phyloP scores from a whole-genome alignment of 2,113 vertebrate species.

The Oreotrochilus melanogaster region DNA sequence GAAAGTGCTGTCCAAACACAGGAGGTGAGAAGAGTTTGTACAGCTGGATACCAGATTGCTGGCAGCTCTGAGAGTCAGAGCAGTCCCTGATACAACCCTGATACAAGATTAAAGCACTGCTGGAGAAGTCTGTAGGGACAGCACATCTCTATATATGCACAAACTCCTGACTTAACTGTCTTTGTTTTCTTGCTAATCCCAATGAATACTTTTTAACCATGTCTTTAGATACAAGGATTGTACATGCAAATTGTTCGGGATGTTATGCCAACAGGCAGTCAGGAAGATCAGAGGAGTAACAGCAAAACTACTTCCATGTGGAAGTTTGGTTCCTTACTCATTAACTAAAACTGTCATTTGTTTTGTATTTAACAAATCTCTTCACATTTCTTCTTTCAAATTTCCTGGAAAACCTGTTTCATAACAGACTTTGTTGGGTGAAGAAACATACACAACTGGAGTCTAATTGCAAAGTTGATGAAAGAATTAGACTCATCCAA shows the following conservation, averaged over 20 bases:
- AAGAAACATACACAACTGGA: background rate
- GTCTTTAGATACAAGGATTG: background rate
- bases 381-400: background rate
- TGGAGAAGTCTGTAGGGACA: background rate
- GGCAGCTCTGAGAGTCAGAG: background rate
- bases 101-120: background rate
- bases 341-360: background rate
- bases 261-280: background rate
- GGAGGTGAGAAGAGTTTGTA: background rate
- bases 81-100: background rate
- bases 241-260: background rate
- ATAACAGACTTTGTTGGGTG: background rate
- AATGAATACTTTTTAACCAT: background rate
- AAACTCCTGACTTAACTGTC: background rate
- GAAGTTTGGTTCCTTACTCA: background rate
- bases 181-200: conserved; percentile 31
- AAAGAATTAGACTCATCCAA: conserved; percentile 10
- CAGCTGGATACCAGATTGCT: background rate
- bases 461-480: background rate
- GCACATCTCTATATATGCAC: background rate
- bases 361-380: background rate
- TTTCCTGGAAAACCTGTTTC: conserved; percentile 19
- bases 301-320: background rate
- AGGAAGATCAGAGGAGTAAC: conserved; percentile 15
- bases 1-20: background rate